Evolutionary conservation across 1,140 invertebrate genomes (phyloP).

Genomic region (Drosophila repletoides): DNA sequence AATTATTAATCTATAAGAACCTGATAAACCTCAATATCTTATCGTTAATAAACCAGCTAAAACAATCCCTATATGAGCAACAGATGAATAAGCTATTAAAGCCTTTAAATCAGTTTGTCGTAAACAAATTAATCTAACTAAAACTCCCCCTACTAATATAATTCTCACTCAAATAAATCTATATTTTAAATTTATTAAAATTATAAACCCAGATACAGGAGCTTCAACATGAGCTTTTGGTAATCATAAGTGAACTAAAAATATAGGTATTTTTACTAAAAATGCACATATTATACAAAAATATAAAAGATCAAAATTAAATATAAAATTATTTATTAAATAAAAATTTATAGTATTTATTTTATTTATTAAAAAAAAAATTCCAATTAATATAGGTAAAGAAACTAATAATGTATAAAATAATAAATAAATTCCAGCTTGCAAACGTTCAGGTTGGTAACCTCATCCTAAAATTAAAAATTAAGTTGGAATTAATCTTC

Average conservation of each 20-base stretch:
- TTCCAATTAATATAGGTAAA: background rate
- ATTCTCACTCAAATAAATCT: constrained; percentile 82
- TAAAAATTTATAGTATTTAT: constrained; percentile 82
- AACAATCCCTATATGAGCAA: constrained; percentile 52
- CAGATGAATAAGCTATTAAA: constrained; percentile 56
- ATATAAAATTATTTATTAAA: constrained; percentile 82
- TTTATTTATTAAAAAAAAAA: background rate
- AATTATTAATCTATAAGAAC: constrained; percentile 85
- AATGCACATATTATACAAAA: constrained; percentile 84
- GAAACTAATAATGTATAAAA: constrained; percentile 84
- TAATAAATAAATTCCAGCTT: constrained; percentile 85
- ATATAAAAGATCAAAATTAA: constrained; percentile 83
- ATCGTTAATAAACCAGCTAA: constrained; percentile 83
- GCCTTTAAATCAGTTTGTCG: constrained; percentile 82
- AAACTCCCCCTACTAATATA: constrained; percentile 84
- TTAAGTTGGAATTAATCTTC: constrained; percentile 85
- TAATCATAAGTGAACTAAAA: constrained; percentile 87
- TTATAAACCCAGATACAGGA: constrained; percentile 87
- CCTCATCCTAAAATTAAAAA: constrained; percentile 87
- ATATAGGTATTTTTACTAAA: constrained; percentile 88
- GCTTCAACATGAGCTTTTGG: constrained; percentile 89
- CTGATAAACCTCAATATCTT: constrained; percentile 81
- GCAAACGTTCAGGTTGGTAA: constrained; percentile 85
- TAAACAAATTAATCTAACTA: constrained; percentile 85
- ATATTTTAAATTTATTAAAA: constrained; percentile 83